Base-by-base conservation (phyloP, 1,140 invertebrate genomes). In the Patella vulgata region DNA sequence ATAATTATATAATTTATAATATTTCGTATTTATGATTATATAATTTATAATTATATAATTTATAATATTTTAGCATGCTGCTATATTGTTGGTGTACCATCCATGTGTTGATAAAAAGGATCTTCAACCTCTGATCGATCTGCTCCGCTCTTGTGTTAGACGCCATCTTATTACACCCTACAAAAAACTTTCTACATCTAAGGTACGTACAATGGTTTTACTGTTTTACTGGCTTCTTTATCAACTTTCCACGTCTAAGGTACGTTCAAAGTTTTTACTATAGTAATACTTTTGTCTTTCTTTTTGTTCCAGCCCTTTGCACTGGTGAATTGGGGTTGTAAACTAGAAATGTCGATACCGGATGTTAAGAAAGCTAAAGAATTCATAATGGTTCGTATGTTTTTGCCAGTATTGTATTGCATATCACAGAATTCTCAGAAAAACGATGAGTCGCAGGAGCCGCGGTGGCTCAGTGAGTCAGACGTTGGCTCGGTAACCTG, bases 51-150 rank as follows among this genome's bases (percentile, higher is more conserved):
- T n/a, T n/a, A n/a, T n/a, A n/a, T n/a, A n/a, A n/a, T n/a, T n/a
- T n/a, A n/a, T n/a, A n/a, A n/a, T 33, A n/a, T 60, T 60, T 17
- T 73, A 91, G 88, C 93, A 95, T 82, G 93, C 94, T 54, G 90
- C 89, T 3, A 86, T 95, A 40, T 91, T 93, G 0, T 90, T 94
- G 88, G 80, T 96, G 9, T 95, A 94, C 77, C 92, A 96, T 87
- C 94, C 94, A 1, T 96, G 94, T 85, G 90, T 92, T 9, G 88
- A 92, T 83, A 85, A 84, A 1, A 63, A 84, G 5, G 87, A 92
- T 84, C 88, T 95, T 0, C 68, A 73, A 11, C 30, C 42, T 11
- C 82, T 95, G 57, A 88, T 87, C 75, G 78, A 84, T 44, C 60
- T 94, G 1, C 88, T 95, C 0, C 87, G 76, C 27, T 82, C 83